Base-by-base conservation (phyloP, 1,140 invertebrate species). In the Antheraea pernyi region DNA sequence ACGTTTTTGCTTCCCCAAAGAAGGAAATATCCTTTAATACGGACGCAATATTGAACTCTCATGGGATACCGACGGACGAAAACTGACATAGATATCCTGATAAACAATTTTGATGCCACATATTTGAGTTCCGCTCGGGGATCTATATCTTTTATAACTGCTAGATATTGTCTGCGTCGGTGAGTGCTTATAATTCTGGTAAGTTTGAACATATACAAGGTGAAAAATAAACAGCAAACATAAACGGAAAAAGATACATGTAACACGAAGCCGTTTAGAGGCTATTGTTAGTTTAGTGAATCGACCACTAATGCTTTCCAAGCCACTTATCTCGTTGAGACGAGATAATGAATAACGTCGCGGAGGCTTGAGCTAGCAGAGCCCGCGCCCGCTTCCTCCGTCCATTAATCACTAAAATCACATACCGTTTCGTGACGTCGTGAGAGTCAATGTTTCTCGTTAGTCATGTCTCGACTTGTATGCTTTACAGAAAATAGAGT, bases 321-420 rank as follows among this genome's bases (percentile, higher is more conserved):
- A 53, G 16, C 46, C 46, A 53, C 46, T 53, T 67, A 68, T 76
- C 70, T 73, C 60, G 19, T 19, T 10, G 9, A 30, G 60, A 61
- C 19, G 60, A 22, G 60, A 61, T 36, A 36, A 61, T 61, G 30
- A 61, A 61, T 61, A 61, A 61, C 60, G 60, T 36, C 19, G 30
- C 60, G 30, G 22, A 36, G 11, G 16, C 60, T 36, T 13, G 60
- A 61, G 60, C 13, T 13, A 16, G 46, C 16, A 16, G 46, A 13
- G 46, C 11, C 16, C 11, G 46, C 46, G 46, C 46, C 46, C 46
- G 10, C 11, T 53, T 42, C 11, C 7, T 42, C 22, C 30, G 19
- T 3, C n/a, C 60, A 61, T 61, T 61, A 61, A 61, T 61, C 60
- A 61, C 60, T 61, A 30, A 36, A 61, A 36, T 61, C 60, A 61